These are phyloP conservation scores for Campoletis sonorensis DNA, from an alignment of 1,140 invertebrate species.

Conservation along the genomic window DNA sequence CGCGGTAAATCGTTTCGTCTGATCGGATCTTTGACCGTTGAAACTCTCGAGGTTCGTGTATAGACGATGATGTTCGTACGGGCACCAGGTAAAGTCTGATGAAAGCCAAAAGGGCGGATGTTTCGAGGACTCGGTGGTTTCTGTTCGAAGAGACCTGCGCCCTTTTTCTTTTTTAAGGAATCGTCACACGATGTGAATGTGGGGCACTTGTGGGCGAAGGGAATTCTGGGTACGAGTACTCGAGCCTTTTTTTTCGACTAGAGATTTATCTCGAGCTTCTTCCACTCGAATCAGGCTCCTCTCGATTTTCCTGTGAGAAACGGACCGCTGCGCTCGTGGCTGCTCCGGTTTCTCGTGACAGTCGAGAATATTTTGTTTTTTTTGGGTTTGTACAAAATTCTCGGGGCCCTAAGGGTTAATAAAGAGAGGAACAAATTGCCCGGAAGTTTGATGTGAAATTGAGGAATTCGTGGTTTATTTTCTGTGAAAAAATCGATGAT, in stretches of 20 bases:
- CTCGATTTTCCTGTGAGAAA: neutral
- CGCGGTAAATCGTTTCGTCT: conserved; percentile 64
- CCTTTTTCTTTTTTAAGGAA: too few relatives aligned
- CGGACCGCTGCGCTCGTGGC: neutral
- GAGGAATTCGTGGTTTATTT: too few relatives aligned
- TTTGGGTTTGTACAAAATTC: neutral
- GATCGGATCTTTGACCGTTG: conserved; percentile 56
- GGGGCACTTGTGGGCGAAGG: neutral
- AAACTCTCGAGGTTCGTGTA: conserved; percentile 11
- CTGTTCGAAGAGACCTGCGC: too few relatives aligned
- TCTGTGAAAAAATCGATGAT: too few relatives aligned
- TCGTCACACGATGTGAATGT: conserved; percentile 25
- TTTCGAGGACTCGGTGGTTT: too few relatives aligned
- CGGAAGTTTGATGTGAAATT: too few relatives aligned
- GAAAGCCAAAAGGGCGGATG: too few relatives aligned
- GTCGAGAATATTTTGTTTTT: neutral
- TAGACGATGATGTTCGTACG: too few relatives aligned
- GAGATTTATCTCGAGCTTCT: neutral
- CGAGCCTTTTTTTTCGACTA: neutral
- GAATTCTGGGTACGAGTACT: conserved; percentile 12
- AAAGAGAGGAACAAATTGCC: too few relatives aligned
- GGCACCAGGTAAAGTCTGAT: too few relatives aligned
- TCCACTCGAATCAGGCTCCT: too few relatives aligned
- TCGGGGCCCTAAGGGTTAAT: too few relatives aligned
- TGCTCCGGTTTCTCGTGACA: neutral